Evolutionary conservation across 2,113 vertebrate species (phyloP), one percentile per base, ranked within the genome.

Genomic region (Pitta sordida): DNA sequence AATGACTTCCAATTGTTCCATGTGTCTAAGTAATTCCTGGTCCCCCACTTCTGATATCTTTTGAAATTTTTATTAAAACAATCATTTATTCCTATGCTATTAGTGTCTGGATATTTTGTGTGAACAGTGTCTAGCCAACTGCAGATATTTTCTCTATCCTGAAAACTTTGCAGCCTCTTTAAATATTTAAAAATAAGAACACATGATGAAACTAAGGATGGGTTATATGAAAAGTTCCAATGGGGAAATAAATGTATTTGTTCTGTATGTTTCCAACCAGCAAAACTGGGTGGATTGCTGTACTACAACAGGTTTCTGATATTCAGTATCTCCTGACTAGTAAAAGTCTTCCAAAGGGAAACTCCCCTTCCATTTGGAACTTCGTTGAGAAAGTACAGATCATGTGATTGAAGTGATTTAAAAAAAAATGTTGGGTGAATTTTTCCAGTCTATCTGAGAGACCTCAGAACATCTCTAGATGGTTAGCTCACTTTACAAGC

Each of bases 21-120:
- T 88, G 84, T 92, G 93, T 91, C 73, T 94, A 91, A 94, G 87
- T 91, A 63, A 96, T 95, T 78, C 76, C 90, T 80, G 58, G 41
- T 60, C 55, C 70, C 43, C 63, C 10, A 39, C 52, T 93, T 94
- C 58, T 74, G 44, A 75, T 89, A 70, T 43, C 39, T 93, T 91
- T 95, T 94, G 84, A 83, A 87, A 94, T 76, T 92, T 87, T 94
- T 93, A 85, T 85, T 94, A 24, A 62, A 86, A 56, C 22, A 75
- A 43, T 84, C 58, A 22, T 49, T 84, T 92, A 49, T 60, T 88
- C 18, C 34, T 83, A 14, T 71, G 75, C 18, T 71, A 2, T 76
- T 46, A 58, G 34, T 19, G 19, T 32, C 53, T 62, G 69, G 20
- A 24, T 92, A 12, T 76, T 89, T 95, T 75, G 30, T 52, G n/a